Conservation (phyloP, 2,888 invertebrate genomes). For the Exephanes ischioxanthus region DNA sequence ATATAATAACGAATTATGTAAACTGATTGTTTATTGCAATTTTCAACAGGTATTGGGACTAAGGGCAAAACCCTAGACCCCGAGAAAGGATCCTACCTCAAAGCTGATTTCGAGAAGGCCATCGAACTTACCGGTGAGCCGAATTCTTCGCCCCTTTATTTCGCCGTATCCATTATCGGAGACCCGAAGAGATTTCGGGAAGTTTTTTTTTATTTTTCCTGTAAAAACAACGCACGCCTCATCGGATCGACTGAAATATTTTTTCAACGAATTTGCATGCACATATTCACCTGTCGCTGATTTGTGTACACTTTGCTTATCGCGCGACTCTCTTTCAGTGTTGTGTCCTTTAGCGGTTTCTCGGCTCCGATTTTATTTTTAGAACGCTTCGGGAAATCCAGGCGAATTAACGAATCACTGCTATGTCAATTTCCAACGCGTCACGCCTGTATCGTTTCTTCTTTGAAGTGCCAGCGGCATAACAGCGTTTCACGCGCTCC, state of each 20-base stretch:
- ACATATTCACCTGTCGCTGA: constrained; percentile 30
- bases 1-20: neutral
- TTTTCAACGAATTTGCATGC: constrained; percentile 35
- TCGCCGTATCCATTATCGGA: neutral
- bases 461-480: neutral
- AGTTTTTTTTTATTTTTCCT: neutral
- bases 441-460: neutral
- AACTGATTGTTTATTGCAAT: constrained; percentile 9
- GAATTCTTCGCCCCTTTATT: constrained; percentile 12
- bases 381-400: constrained; percentile 27
- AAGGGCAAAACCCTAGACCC: constrained; percentile 88
- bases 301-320: constrained; percentile 42
- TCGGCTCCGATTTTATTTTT: constrained; percentile 10
- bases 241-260: constrained; percentile 10
- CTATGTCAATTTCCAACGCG: constrained; percentile 1
- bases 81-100: constrained; percentile 89
- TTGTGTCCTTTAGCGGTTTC: constrained; percentile 22
- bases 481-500: neutral
- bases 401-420: constrained; percentile 6
- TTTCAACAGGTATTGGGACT: constrained; percentile 86
- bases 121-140: constrained; percentile 92
- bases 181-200: neutral
- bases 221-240: neutral
- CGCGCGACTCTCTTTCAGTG: constrained; percentile 33
- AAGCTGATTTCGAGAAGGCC: constrained; percentile 95